Evolutionary conservation across 2,888 invertebrate genomes (phyloP), one percentile per base, ranked within the genome.

Genomic region (Cheilosia grossa): DNA sequence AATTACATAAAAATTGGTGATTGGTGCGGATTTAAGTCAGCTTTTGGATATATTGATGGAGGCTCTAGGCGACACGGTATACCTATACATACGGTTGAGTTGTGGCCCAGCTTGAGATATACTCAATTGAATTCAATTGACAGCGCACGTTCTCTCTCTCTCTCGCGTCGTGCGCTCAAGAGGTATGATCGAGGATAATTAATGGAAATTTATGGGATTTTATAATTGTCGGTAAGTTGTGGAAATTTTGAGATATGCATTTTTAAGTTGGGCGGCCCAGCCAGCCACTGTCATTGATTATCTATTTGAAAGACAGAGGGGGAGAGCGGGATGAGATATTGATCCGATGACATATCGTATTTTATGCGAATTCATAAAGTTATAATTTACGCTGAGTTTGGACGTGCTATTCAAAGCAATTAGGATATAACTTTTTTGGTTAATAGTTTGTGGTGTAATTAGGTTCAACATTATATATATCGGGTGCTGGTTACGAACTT

Each of bases 141-240:
- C 79, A 83, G 73, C 51, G 37, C 63, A 73, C 40, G 66, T 56
- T 40, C 63, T 56, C 53, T 30, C 37, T 49, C 49, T 54, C 30
- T 30, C 15, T 47, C 15, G 27, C 15, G 15, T 21, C 33, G 49
- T 13, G 40, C 42, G 47, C 56, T 61, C 40, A n/a, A 40, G 58
- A 69, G 56, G 19, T 49, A 74, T 44, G 74, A 67, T 69, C 69
- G 81, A 81, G 81, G 85, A 85, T 77, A 85, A 85, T 81, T 85
- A 85, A 85, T 86, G 82, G 51, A 86, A 86, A 86, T 86, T 86
- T 86, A 86, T 86, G 86, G 69, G 82, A 78, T 82, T 82, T 82
- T 78, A 82, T 82, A 86, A 86, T 73, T 86, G 77, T 77, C 58
- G 59, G 56, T 73, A 73, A 81, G 81, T 72, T 77, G 85, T 85